Base-by-base conservation (phyloP, 2,888 invertebrate genomes). In the Eilema griseolum region DNA sequence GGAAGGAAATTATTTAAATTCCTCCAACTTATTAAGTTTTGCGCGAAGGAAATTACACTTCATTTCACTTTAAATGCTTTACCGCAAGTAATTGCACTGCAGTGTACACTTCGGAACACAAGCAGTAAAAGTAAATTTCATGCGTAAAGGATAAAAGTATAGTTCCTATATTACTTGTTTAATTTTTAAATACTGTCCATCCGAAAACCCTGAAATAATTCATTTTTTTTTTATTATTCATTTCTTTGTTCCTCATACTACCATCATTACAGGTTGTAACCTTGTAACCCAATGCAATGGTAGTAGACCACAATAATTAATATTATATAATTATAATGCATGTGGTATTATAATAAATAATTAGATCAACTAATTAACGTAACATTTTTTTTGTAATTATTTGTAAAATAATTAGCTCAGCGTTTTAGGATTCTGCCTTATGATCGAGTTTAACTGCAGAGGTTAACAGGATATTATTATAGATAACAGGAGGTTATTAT, bases 1-100 rank as follows among this genome's bases (percentile, higher is more conserved):
- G 63, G 59, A 64, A 69, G 69, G 41, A 69, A 64, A 60, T 46
- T 52, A 63, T 57, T 64, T 64, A 52, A 64, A 64, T 64, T 46
- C 26, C 20, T 7, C 7, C 52, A 46, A 8, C 31, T 64, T 28
- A 52, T 28, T 64, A 23, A 20, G 14, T 52, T 20, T 23, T 52
- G 52, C 28, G 64, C n/a, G 14, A 23, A 64, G 64, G 23, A 52
- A 64, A 64, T 5, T 65, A n/a, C 64, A 52, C n/a, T 41, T 23
- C 3, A 24, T 41, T 62, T 62, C 41, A 62, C 62, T 62, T 62
- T 41, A 20, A 62, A 41, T 41, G 26, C 16, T 62, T 62, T 62
- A 62, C 10, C 16, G n/a, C 10, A n/a, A 52, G 52, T 52, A 52
- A 10, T 52, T 10, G n/a, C 52, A 52, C 10, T 52, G n/a, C 52